phyloP scores from a whole-genome alignment of 2,888 invertebrate species.

The Diadegma fenestrale region DNA sequence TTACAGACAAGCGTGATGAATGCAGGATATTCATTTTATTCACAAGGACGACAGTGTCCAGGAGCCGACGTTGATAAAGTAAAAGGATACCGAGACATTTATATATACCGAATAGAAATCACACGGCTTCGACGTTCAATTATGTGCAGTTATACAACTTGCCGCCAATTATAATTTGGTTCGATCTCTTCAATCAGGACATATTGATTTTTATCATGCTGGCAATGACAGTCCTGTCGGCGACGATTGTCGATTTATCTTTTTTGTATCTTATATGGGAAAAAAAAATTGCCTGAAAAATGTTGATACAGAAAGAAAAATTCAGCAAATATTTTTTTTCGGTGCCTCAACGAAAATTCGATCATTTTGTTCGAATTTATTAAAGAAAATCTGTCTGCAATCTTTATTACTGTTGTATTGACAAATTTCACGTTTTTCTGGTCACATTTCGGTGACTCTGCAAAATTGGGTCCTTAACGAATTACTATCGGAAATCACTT shows the following conservation, averaged over 20 bases:
- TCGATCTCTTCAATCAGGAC: background rate
- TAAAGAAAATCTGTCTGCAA: too few relatives aligned
- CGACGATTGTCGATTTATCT: background rate
- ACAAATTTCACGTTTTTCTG: background rate
- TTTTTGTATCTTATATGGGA: background rate
- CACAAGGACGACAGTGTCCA: slow-evolving; percentile 59
- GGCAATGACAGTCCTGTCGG: background rate
- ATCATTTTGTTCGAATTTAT: too few relatives aligned
- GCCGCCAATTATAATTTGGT: background rate
- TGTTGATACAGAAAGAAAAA: too few relatives aligned
- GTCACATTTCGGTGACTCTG: background rate
- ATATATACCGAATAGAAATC: slow-evolving; percentile 10
- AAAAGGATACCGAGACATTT: slow-evolving; percentile 41
- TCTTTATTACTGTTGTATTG: too few relatives aligned
- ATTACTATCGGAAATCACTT: too few relatives aligned
- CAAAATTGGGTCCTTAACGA: background rate
- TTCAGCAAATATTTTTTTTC: too few relatives aligned
- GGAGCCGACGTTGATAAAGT: slow-evolving; percentile 36
- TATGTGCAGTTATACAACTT: background rate
- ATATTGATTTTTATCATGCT: background rate
- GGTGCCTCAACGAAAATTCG: too few relatives aligned
- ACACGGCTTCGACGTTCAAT: background rate
- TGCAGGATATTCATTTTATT: slow-evolving; percentile 52
- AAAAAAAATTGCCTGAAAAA: background rate
- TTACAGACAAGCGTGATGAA: slow-evolving; percentile 17